Base-by-base conservation (phyloP, 2,113 vertebrate genomes). In the human (Homo sapiens) region DNA sequence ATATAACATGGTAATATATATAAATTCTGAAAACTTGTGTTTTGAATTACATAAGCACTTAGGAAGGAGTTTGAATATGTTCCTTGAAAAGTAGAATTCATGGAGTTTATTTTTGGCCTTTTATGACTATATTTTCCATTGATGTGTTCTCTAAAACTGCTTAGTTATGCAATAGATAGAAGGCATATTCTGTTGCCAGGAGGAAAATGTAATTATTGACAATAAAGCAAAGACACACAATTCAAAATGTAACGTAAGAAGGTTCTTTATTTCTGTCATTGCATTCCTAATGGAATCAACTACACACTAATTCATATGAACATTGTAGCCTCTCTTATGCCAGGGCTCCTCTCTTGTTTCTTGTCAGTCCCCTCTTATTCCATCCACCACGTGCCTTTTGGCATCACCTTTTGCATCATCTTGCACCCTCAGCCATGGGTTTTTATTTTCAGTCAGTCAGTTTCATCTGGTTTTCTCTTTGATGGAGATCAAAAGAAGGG, bases 31-130 rank as follows among this genome's bases (percentile, higher is more conserved):
- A 82, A 82, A 68, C 82, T n/a, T 82, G n/a, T 14, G 0, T 75
- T 80, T 72, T 86, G 40, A 92, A 93, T 93, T 96, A 93, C 2
- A 2, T 86, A 96, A 91, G 10, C 22, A 80, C 20, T 40, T 94
- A 45, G 11, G 25, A 82, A 55, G 8, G 30, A 87, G 13, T n/a
- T 10, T 87, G 50, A 86, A 22, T 66, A 50, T 57, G 16, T 61
- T 83, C 59, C 88, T 57, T 91, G 38, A 93, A 90, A 84, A 90
- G 20, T 35, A 90, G 13, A 40, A 45, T 64, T 89, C 18, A n/a
- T 27, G 27, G 4, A 23, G 22, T 83, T 94, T 66, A 96, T 25
- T 59, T 95, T 73, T 66, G 40, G 22, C 35, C 18, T 17, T 45
- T 78, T 86, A 38, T 59, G 38, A 83, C 82, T 50, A 45, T 48